A percentile compares a stretch with the other conserved stretches of the same genome.
Conservation (phyloP, 2,797 vertebrate genomes). For the Hydrophis major region DNA sequence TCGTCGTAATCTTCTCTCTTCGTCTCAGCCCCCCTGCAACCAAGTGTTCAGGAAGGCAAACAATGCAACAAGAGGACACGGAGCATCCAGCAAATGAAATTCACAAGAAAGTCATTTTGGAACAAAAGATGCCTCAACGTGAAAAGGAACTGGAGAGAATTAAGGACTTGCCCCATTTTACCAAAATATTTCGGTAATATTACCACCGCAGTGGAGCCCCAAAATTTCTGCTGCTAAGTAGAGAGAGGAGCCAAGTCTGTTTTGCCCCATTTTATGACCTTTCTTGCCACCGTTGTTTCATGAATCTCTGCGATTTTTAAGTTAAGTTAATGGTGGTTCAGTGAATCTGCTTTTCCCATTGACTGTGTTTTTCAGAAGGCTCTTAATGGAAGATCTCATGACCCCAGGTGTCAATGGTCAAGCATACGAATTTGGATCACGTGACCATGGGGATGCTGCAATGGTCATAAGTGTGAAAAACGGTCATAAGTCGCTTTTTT, state of each 20-base stretch:
- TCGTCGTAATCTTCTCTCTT: slow-evolving; percentile 79
- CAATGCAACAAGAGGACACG: slow-evolving; percentile 71
- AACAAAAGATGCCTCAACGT: slow-evolving; percentile 16
- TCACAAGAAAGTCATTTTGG: slow-evolving; percentile 60
- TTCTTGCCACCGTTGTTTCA: too few relatives aligned
- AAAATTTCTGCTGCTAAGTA: background rate
- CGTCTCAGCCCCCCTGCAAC: slow-evolving; percentile 67
- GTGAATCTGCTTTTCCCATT: background rate
- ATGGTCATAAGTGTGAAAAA: background rate
- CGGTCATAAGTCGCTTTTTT: background rate
- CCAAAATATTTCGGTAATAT: background rate
- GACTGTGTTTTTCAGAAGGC: too few relatives aligned
- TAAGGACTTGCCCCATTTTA: background rate
- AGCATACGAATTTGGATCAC: background rate
- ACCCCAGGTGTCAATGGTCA: background rate
- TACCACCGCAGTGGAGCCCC: too few relatives aligned
- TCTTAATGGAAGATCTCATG: too few relatives aligned
- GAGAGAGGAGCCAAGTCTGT: background rate
- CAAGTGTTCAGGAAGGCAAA: slow-evolving; percentile 73
- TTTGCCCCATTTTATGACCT: background rate
- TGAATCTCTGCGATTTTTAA: background rate
- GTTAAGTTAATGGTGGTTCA: too few relatives aligned
- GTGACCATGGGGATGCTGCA: background rate
- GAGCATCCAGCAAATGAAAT: slow-evolving; percentile 73
- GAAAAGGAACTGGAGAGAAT: slow-evolving; percentile 10